phyloP scores from a whole-genome alignment of 1,140 invertebrate species.

The Trachymyrmex cornetzi region DNA sequence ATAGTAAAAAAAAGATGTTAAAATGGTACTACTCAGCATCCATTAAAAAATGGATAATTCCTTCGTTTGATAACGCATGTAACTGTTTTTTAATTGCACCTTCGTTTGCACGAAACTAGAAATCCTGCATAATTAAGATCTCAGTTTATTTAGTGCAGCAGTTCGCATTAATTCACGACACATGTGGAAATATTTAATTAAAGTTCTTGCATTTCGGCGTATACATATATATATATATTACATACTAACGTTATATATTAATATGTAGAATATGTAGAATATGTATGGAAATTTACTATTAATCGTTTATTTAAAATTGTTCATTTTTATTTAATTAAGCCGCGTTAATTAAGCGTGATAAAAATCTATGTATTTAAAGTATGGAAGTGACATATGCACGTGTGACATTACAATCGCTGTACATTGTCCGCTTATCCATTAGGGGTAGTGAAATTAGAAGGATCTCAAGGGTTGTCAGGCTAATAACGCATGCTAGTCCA shows the following conservation, averaged over 20 bases:
- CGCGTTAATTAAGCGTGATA: too few species aligned
- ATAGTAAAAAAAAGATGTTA: too few species aligned
- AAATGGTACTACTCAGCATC: background rate
- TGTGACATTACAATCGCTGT: conserved; percentile 47
- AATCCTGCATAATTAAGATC: conserved; percentile 12
- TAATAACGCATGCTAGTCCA: conserved; percentile 32
- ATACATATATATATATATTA: background rate
- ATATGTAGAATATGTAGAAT: background rate
- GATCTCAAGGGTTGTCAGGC: conserved; percentile 6
- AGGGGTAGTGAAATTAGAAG: background rate
- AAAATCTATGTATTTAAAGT: conserved; percentile 13
- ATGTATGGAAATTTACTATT: background rate
- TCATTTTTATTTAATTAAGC: background rate
- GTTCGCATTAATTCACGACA: background rate
- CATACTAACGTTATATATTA: background rate
- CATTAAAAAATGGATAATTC: background rate
- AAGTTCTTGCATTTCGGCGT: background rate
- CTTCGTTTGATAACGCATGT: background rate
- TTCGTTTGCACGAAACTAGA: background rate
- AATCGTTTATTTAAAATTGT: background rate
- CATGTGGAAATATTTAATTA: conserved; percentile 30
- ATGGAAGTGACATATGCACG: background rate
- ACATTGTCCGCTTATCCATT: conserved; percentile 5
- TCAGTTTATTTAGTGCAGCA: background rate
- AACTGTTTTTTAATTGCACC: background rate